These are phyloP conservation scores for Sarcophaga variegata DNA, from an alignment of 2,888 invertebrate genomes.

Conservation along the genomic window DNA sequence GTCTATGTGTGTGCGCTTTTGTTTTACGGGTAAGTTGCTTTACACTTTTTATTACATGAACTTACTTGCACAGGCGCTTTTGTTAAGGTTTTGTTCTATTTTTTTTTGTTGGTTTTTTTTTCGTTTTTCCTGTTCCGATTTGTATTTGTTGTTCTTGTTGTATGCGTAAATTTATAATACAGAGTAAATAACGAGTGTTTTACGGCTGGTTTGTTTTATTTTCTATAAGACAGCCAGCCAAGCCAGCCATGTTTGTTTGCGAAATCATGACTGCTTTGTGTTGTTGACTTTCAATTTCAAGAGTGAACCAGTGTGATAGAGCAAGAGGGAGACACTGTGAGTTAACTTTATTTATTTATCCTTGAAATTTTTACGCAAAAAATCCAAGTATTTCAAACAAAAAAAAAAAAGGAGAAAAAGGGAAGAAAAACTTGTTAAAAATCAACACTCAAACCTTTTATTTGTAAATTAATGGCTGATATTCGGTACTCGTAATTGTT, in stretches of 20 bases:
- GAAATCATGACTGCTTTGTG: neutral
- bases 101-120: conserved; percentile 13
- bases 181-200: conserved; percentile 17
- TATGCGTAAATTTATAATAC: neutral
- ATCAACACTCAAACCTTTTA: conserved; percentile 63
- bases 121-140: conserved; percentile 10
- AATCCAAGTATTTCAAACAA: neutral
- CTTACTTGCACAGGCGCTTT: conserved; percentile 68
- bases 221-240: conserved; percentile 44
- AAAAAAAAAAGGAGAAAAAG: conserved; percentile 6
- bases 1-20: neutral
- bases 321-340: too few relatives aligned
- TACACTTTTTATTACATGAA: conserved; percentile 42
- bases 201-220: conserved; percentile 44
- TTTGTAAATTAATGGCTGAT: conserved; percentile 67
- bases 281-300: conserved; percentile 50
- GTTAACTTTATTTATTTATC: conserved; percentile 49
- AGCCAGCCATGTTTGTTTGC: conserved; percentile 61
- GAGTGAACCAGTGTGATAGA: conserved; percentile 1
- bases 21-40: too few relatives aligned
- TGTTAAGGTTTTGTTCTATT: conserved; percentile 48
- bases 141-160: conserved; percentile 6
- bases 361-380: conserved; percentile 64
- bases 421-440: conserved; percentile 67
- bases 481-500: conserved; percentile 42